Conservation (phyloP, 2,888 invertebrate genomes). For the Cephalotes varians region DNA sequence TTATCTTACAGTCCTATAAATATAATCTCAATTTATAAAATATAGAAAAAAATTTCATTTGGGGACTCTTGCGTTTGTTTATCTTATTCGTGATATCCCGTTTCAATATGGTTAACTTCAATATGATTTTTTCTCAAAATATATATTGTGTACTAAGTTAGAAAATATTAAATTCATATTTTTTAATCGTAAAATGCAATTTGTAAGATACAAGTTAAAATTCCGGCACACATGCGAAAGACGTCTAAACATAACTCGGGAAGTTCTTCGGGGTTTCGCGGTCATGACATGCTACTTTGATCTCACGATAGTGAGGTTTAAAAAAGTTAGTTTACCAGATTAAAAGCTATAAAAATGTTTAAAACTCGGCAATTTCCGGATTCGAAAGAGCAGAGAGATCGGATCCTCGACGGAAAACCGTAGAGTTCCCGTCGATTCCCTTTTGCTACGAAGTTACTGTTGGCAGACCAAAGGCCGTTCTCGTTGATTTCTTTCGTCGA, state of each 20-base stretch:
- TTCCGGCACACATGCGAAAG: neutral
- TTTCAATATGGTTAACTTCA: neutral
- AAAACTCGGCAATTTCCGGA: constrained; percentile 8
- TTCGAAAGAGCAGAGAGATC: constrained; percentile 18
- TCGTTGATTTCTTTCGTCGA: constrained; percentile 46
- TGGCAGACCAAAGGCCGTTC: constrained; percentile 49
- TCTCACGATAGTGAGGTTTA: neutral
- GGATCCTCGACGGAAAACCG: constrained; percentile 49
- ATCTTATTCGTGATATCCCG: neutral
- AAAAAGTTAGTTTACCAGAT: constrained; percentile 14
- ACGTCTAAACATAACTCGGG: neutral
- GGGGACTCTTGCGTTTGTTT: neutral
- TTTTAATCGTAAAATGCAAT: neutral
- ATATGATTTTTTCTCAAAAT: neutral
- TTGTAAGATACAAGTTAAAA: neutral
- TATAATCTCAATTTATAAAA: neutral
- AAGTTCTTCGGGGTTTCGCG: neutral
- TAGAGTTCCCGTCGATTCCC: constrained; percentile 61
- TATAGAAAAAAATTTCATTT: neutral
- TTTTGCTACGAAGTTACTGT: constrained; percentile 62
- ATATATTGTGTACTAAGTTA: neutral
- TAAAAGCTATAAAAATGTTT: constrained; percentile 36
- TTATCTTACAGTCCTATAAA: neutral
- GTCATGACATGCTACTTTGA: neutral
- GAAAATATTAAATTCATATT: neutral